Base-by-base conservation (phyloP, 2,888 invertebrate species). In the Diarsia dahlii region DNA sequence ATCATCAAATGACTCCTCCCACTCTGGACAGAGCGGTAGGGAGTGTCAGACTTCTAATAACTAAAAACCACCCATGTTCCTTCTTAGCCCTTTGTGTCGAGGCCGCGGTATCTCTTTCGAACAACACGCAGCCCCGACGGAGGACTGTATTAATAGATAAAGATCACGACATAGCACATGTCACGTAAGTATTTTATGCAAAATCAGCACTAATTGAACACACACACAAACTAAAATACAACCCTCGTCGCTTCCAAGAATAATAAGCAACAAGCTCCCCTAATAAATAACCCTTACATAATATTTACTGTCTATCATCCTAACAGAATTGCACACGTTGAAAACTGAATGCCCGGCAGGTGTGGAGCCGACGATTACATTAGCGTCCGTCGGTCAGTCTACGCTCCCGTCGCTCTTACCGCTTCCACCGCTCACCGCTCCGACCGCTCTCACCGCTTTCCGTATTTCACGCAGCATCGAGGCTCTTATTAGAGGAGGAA, bases 301-400 rank as follows among this genome's bases (percentile, higher is more conserved):
- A 46, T 74, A 74, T 74, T 56, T 65, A 23, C 34, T 72, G 8
- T 60, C 48, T 13, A 54, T 65, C 54, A 34, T 39, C 48, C 34
- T 28, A 56, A 39, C 13, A 48, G 48, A 23, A 78, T 39, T n/a
- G 34, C 39, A 34, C 39, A 28, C 60, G 66, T 48, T 64, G 64
- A 67, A 13, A 74, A 69, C 58, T 65, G 56, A 74, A 81, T 64
- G 15, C 76, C 48, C 62, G 58, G 45, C 77, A 84, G 84, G 81
- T 84, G 76, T 67, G 63, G 67, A 82, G 63, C 62, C 65, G 77
- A 63, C 68, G 63, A 83, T 83, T 84, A 78, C 60, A 83, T 83
- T 84, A 83, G 68, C 72, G 62, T 74, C 82, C 72, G 62, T 74
- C 82, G 80, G 82, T 76, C 84, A 79, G 74, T 70, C 79, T 69